Evolutionary conservation across 2,113 vertebrate species (phyloP), one percentile per base, ranked within the genome.

Genomic region (Todiramphus saurophagus): DNA sequence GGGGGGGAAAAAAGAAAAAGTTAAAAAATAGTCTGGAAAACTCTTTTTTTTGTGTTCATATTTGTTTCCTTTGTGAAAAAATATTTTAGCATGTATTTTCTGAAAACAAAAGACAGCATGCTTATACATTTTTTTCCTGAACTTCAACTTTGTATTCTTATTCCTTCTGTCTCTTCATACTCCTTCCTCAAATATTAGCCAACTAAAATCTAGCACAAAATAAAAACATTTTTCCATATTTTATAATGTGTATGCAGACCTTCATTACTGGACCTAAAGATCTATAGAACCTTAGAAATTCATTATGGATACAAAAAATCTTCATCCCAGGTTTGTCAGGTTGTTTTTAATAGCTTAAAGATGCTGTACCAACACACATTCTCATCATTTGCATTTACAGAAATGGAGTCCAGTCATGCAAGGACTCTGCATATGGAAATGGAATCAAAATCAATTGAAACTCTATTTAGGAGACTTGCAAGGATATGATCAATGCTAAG

Each of bases 391-490:
- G 63, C 28, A 77, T 93, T 92, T 93, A 88, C 33, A 83, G 46
- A 95, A 96, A 96, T 72, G 37, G 44, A 70, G 10, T 78, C 75
- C 60, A 78, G 46, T 59, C 79, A 94, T 73, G 67, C 48, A 94
- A 87, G 24, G 53, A 84, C 33, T 87, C 62, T 84, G 48, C 19
- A 56, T 62, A 46, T 43, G 24, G 82, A 85, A 96, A 91, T 25
- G 5, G 50, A 93, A 88, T 43, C 16, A 76, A 87, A 96, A 96
- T 96, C 82, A 93, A 86, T 93, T 63, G 50, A 72, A 95, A 94
- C 50, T 46, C 41, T 50, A 24, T 95, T 89, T 90, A 90, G 56
- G 43, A 77, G 43, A 66, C 51, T 67, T 60, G 25, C 30, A 85
- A 83, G 50, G 63, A 63, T 79, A 68, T 0, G 1, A 64, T 73